Evolutionary conservation across 1,140 invertebrate genomes (phyloP).

Genomic region (Sitobion miscanthi): DNA sequence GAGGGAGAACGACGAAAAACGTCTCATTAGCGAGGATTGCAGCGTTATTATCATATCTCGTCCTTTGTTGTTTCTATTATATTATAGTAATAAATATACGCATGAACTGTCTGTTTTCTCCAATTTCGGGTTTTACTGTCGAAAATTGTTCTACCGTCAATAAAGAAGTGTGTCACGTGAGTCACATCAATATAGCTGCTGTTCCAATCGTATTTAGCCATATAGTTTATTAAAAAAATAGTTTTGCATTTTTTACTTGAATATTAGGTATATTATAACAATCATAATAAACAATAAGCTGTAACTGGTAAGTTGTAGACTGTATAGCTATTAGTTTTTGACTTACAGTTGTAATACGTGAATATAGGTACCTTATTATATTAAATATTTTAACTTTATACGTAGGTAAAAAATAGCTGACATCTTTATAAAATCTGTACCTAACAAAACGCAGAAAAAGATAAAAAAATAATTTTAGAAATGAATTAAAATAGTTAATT

Average conservation of each 20-base stretch:
- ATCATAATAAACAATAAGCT: neutral
- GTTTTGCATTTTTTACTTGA: neutral
- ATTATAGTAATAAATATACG: neutral
- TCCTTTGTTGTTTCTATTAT: constrained; percentile 15
- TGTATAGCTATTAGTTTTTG: no score
- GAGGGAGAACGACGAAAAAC: constrained; percentile 27
- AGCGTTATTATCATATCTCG: constrained; percentile 1
- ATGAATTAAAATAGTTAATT: neutral
- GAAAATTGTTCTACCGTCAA: constrained; percentile 22
- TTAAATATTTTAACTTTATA: neutral
- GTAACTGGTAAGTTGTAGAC: no score
- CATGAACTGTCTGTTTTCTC: neutral
- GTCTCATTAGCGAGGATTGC: constrained; percentile 44
- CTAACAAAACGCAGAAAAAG: neutral
- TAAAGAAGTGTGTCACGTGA: neutral
- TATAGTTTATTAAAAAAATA: neutral
- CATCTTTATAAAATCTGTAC: neutral
- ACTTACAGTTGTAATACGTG: no score
- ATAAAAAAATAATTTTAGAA: neutral
- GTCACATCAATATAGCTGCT: neutral
- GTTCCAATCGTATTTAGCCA: neutral
- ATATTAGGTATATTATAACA: neutral
- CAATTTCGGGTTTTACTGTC: neutral
- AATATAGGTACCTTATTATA: neutral
- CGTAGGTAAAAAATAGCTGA: neutral